A percentile compares a stretch with the other conserved stretches of the same genome.
Evolutionary conservation across 2,888 invertebrate genomes (phyloP).

Genomic region (Choristoneura rosaceana): DNA sequence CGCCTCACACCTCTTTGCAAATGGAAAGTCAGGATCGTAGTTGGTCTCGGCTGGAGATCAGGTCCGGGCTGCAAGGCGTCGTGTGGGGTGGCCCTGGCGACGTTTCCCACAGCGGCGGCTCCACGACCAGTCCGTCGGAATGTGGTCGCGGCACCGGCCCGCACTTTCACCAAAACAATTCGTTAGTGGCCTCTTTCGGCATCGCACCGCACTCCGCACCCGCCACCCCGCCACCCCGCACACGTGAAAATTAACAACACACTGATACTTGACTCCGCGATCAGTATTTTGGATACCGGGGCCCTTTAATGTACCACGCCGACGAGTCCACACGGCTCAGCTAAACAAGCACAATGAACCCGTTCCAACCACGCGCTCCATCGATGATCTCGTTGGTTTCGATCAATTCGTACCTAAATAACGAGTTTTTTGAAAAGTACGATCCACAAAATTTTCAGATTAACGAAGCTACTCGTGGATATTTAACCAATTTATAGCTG

Average conservation of each 20-base stretch:
- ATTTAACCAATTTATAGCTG: background rate
- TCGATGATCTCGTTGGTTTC: conserved; percentile 11
- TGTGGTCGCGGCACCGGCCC: conserved; percentile 84
- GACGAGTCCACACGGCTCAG: conserved; percentile 45
- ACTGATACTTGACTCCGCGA: conserved; percentile 73
- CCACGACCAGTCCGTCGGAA: conserved; percentile 84
- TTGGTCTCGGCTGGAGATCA: conserved; percentile 57
- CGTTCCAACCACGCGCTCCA: conserved; percentile 12
- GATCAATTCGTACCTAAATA: background rate
- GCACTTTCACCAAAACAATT: conserved; percentile 86
- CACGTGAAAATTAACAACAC: conserved; percentile 81
- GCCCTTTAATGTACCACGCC: conserved; percentile 66
- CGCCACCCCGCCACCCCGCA: conserved; percentile 66
- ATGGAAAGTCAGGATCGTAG: conserved; percentile 47
- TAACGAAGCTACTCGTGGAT: background rate
- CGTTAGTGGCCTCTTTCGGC: conserved; percentile 85
- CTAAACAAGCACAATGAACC: conserved; percentile 22
- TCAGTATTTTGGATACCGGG: conserved; percentile 68
- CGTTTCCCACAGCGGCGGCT: conserved; percentile 85
- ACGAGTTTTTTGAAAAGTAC: background rate
- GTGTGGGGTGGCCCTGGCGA: conserved; percentile 80
- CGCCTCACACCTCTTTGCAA: conserved; percentile 3
- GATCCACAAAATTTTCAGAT: background rate
- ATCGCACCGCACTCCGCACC: conserved; percentile 74
- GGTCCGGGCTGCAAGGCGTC: conserved; percentile 67